phyloP scores from a whole-genome alignment of 2,797 vertebrate species.

The Aulostomus chinensis region DNA sequence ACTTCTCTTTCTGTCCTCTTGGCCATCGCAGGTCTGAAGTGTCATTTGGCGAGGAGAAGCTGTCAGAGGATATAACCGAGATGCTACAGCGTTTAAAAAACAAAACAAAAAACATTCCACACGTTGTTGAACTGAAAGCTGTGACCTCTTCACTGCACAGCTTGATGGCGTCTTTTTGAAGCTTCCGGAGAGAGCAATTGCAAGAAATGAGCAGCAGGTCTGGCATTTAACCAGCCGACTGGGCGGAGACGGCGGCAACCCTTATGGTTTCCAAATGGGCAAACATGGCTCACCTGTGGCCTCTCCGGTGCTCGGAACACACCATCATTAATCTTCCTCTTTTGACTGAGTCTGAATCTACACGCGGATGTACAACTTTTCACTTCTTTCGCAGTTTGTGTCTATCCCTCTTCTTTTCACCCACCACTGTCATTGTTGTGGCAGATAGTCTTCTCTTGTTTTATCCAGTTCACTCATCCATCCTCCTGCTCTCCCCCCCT shows the following conservation, averaged over 20 bases:
- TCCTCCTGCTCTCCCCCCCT: constrained; percentile 30
- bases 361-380: no score
- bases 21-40: constrained; percentile 5
- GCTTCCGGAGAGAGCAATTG: constrained; percentile 19
- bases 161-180: constrained; percentile 33
- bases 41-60: constrained; percentile 10
- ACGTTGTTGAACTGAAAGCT: constrained; percentile 31
- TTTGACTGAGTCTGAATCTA: constrained; percentile 3
- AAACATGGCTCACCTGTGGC: constrained; percentile 42
- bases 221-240: constrained; percentile 21
- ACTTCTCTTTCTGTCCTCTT: constrained; percentile 4
- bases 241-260: constrained; percentile 28
- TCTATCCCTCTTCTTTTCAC: constrained; percentile 4
- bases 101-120: constrained; percentile 15
- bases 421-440: constrained; percentile 27
- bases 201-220: constrained; percentile 23
- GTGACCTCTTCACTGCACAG: constrained; percentile 28
- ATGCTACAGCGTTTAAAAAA: no score
- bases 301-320: background rate
- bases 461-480: constrained; percentile 52
- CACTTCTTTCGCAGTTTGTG: background rate
- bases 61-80: no score
- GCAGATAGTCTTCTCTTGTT: constrained; percentile 49
- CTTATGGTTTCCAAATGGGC: constrained; percentile 20
- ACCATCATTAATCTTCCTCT: background rate